Evolutionary conservation across 2,113 vertebrate species (phyloP).

Genomic region (Rousettus leschenaultii): DNA sequence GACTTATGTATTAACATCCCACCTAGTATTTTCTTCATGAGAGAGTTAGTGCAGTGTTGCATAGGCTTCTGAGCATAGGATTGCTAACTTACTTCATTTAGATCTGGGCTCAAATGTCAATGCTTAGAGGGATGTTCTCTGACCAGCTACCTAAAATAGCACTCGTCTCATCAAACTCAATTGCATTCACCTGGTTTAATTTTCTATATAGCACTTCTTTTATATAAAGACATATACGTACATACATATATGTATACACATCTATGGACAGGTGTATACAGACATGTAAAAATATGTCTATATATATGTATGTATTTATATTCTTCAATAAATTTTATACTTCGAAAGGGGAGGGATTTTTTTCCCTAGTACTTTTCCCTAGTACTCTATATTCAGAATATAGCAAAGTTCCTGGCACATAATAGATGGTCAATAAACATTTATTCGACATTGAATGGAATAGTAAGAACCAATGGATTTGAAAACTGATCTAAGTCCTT

Average conservation of each 20-base stretch:
- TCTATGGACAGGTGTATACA: background rate
- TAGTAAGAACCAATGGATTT: background rate
- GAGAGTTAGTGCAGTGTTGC: background rate
- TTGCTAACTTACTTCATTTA: background rate
- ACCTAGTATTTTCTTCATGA: background rate
- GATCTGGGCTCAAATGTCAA: background rate
- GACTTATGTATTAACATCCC: background rate
- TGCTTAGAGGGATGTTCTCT: background rate
- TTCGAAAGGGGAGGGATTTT: background rate
- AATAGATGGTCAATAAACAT: constrained; percentile 31
- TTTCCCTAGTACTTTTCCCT: background rate
- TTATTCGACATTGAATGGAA: background rate
- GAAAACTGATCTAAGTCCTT: background rate
- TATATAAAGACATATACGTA: background rate
- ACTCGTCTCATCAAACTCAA: background rate
- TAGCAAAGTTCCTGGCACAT: background rate
- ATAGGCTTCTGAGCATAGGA: background rate
- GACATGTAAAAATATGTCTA: background rate
- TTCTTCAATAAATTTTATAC: background rate
- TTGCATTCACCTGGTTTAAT: background rate
- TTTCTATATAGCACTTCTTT: background rate
- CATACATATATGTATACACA: background rate
- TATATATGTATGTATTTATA: background rate
- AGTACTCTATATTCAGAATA: background rate
- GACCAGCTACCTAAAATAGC: background rate